Evolutionary conservation across 2,888 invertebrate genomes (phyloP), one percentile per base, ranked within the genome.

Genomic region (Drosophila affinis): DNA sequence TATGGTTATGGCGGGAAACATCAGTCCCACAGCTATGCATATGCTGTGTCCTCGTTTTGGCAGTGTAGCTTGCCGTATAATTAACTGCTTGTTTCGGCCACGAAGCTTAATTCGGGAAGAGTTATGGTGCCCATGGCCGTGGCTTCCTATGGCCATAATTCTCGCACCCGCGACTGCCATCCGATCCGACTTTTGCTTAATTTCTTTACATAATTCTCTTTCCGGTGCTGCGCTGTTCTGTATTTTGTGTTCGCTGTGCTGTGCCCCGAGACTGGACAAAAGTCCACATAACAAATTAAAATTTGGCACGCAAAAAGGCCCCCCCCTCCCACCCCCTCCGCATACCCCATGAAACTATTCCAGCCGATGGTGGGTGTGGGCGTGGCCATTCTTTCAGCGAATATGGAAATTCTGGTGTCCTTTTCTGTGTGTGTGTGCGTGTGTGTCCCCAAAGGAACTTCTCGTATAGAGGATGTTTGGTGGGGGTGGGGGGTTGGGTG

Each of bases 251-350:
- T n/a, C n/a, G 12, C 34, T 34, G 34, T 45, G 18, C 34, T 44
- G 18, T 5, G 24, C 21, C 21, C 21, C 21, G 3, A 21, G 21
- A 21, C 34, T 18, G 39, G 18, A 47, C 14, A 24, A 24, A 47
- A 47, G 39, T 48, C 57, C 56, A 59, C 45, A 71, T 76, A 85
- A 85, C 82, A 85, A 87, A 84, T 84, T 82, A 59, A 82, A 86
- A 82, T 82, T 62, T 49, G 72, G 74, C 84, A 85, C 84, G 84
- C 88, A 77, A 73, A 72, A 32, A 48, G 45, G 18, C 0, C 12
- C 34, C 10, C 12, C 32, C 10, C 21, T 0, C 21, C 21, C 1
- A n/a, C n/a, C n/a, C 21, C 2, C 1, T 3, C 21, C 3, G 1
- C 10, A 10, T 12, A 4, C 4, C 12, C 60, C 52, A 32, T 6